Percentiles rank a stretch among this genome's conserved stretches.
These are phyloP conservation scores for Watsonalla binaria DNA, from an alignment of 2,888 invertebrate species.

Conservation along the genomic window DNA sequence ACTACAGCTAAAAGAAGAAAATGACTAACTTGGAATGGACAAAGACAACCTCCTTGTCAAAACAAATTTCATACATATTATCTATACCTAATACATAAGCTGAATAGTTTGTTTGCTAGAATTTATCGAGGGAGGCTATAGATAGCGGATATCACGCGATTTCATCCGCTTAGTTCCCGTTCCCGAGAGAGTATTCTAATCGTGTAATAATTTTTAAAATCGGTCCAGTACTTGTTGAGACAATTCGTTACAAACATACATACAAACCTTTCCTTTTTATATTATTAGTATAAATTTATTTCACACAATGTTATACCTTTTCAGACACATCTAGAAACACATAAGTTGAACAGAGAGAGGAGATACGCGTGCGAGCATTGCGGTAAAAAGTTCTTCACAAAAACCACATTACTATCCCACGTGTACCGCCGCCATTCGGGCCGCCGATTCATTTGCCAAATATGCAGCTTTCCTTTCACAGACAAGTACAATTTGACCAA, in stretches of 20 bases:
- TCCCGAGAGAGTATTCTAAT: too few species aligned
- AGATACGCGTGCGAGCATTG: constrained; percentile 63
- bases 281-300: not conserved
- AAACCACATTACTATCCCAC: constrained; percentile 48
- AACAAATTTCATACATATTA: not conserved
- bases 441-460: constrained; percentile 57
- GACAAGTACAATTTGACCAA: constrained; percentile 61
- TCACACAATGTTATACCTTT: constrained; percentile 9
- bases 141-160: too few species aligned
- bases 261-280: too few species aligned
- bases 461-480: constrained; percentile 59
- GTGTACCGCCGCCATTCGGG: constrained; percentile 49
- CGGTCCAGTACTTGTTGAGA: too few species aligned
- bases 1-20: too few species aligned
- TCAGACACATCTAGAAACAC: constrained; percentile 62
- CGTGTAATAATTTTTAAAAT: too few species aligned
- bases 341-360: constrained; percentile 56
- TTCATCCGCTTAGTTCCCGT: too few species aligned
- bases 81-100: too few species aligned
- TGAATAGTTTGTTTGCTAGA: too few species aligned
- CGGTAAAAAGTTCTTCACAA: constrained; percentile 62
- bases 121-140: too few species aligned
- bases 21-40: too few species aligned
- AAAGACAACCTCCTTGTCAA: not conserved
- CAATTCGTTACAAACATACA: too few species aligned